Evolutionary conservation across 2,888 invertebrate genomes (phyloP), one percentile per base, ranked within the genome.

Genomic region (Spodoptera exigua): DNA sequence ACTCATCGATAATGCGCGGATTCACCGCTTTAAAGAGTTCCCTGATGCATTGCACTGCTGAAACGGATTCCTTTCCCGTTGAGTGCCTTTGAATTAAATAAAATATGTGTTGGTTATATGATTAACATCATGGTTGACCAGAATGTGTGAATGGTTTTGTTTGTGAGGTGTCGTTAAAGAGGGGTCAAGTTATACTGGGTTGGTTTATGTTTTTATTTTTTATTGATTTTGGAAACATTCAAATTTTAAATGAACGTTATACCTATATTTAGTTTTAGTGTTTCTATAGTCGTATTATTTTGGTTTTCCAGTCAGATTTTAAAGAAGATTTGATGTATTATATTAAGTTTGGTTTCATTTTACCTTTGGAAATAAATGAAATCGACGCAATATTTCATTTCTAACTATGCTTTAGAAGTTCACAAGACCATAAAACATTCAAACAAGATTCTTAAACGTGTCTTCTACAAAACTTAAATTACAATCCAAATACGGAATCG

Each of bases 401-500:
- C 27, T 7, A 27, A 27, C 9, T 9, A 27, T 9, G 9, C 9
- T 27, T 45, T 14, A 36, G 27, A 16, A 21, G 14, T 11, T 13
- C 12, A 27, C 4, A 53, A 56, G 66, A 40, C 51, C 47, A 4
- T 53, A 55, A 41, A 65, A 35, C 39, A 61, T 39, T 11, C 13
- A 53, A 49, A 56, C 51, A 57, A 27, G 14, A 13, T 58, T 51
- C 35, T 56, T 40, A 58, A 69, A 7, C 36, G 41, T 53, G 35
- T 18, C 46, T 59, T 68, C 61, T 27, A 34, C 32, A 58, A 76
- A 80, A 80, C 80, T 74, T 81, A 83, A 81, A 84, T 85, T 86
- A 78, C 78, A 72, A 79, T 78, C 79, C 78, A 80, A 81, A 86
- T 82, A 78, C 80, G 82, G 81, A 82, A 84, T 70, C 79, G 78